Evolutionary conservation across 2,797 vertebrate genomes (phyloP), one percentile per base, ranked within the genome.

Genomic region (Gephyroberyx darwinii): DNA sequence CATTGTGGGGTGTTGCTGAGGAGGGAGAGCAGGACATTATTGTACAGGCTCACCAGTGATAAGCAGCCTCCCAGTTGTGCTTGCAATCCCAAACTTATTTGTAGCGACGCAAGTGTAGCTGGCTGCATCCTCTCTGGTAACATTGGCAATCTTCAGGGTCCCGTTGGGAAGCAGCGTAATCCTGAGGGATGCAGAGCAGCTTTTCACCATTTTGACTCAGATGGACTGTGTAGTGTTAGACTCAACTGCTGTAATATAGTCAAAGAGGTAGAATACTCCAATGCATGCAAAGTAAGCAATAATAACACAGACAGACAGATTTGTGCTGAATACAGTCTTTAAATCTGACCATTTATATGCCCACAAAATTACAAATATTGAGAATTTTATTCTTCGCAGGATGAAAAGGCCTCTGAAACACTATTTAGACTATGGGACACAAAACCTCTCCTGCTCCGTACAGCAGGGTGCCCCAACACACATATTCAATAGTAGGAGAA

Each of bases 71-170:
- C 95, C 96, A 8, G 95, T 94, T 33, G 94, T 95, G 80, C 89
- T 98, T 7, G 96, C 96, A 6, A 90, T 90, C 72, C 97, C 97
- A 91, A 98, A 98, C 88, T 95, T 95, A 88, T 99, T 99, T 86
- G 94, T 95, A 10, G 97, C 96, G 35, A 95, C 73, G 79, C 97
- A 99, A 0, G 92, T 97, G 83, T 98, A 99, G 79, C 82, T 94
- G 65, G 94, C 96, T 55, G 93, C 92, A 41, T 99, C 97, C 45
- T 53, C 89, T 83, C 94, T 97, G 59, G 94, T 96, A 61, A 97
- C 93, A 0, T 97, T 98, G 79, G 91, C 69, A 57, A 99, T 95
- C 87, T 88, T 94, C 8, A 99, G 89, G 0, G 95, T 96, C 84
- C 97, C 96, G 53, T 97, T 96, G 77, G 95, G 88, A 20, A 95